Evolutionary conservation across 2,888 invertebrate genomes (phyloP), one percentile per base, ranked within the genome.

Genomic region (Drosophila koepferae): DNA sequence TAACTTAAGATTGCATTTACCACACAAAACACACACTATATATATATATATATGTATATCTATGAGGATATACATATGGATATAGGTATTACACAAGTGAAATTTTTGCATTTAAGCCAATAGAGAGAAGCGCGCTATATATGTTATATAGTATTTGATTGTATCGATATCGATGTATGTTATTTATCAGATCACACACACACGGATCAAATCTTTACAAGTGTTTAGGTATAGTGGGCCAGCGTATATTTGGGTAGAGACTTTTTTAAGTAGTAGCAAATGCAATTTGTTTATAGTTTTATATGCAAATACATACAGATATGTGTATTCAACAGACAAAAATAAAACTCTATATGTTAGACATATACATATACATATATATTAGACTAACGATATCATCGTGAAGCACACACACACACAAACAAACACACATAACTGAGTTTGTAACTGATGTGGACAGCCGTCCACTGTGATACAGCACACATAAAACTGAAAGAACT

Each of bases 391-490:
- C 49, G 31, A 49, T 49, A 40, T 41, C 10, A 41, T n/a, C 38
- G 40, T 72, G 43, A 43, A 49, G 49, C 49, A 49, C 49, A 49
- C 31, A 49, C 49, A 49, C 31, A 28, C 23, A 46, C 14, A 58
- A 34, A 66, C 28, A 53, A 23, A 59, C 41, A 70, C 18, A 51
- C 40, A 63, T 18, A 60, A 48, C 44, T 43, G 23, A 58, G 63
- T 38, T 73, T 74, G 86, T 86, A 81, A 77, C 83, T 81, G 56
- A 65, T 38, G 81, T 72, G 81, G 78, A 62, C 63, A 69, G 77
- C 77, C 68, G 82, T 86, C 84, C 86, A 75, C 84, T 83, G 82
- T 82, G 86, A 81, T 79, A 69, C 68, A 77, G 55, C 62, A 55
- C 28, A 55, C 40, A 28, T 28, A 2, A 18, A 53, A 53, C 53